Base-by-base conservation (phyloP, 2,797 vertebrate species). In the Microhierax caerulescens region DNA sequence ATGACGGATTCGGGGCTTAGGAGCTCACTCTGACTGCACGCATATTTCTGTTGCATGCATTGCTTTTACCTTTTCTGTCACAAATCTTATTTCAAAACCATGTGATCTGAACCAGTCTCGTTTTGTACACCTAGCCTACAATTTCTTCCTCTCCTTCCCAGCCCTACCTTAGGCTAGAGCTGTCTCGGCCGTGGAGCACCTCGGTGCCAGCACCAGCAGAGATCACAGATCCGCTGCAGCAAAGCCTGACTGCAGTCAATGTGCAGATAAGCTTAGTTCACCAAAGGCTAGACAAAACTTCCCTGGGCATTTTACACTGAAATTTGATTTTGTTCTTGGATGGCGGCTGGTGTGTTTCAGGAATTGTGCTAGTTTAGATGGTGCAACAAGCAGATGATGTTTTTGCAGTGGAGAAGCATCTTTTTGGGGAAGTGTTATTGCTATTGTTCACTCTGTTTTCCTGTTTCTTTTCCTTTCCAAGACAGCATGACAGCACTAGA, bases 401-500 rank as follows among this genome's bases (percentile, higher is more conserved):
- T 76, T 89, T 68, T 85, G 67, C 45, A 60, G 20, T 25, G 65
- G 53, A 93, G 81, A 82, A 85, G 14, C 72, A 83, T 54, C 72
- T 77, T 92, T 60, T 37, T 32, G 60, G 13, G n/a, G 25, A 88
- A 84, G 28, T 5, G 11, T 64, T 89, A 72, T 20, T 85, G 41
- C 59, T 72, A 7, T 65, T 82, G 47, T 85, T 93, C 39, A 30
- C n/a, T 53, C 47, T 60, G 12, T 79, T 96, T 94, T 89, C 61
- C 68, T 68, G 45, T 80, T 96, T 88, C 34, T 90, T 89, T 79
- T 86, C 53, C 53, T 91, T 84, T 79, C 88, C 77, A 83, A 14
- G 83, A 36, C 11, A 93, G 48, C 7, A 50, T 0, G 8, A 91
- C 60, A 82, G 72, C 67, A 81, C 27, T 56, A 87, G 50, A 72